These are phyloP conservation scores for Drosophila chauvacae DNA, from an alignment of 1,140 invertebrate species.

Conservation along the genomic window DNA sequence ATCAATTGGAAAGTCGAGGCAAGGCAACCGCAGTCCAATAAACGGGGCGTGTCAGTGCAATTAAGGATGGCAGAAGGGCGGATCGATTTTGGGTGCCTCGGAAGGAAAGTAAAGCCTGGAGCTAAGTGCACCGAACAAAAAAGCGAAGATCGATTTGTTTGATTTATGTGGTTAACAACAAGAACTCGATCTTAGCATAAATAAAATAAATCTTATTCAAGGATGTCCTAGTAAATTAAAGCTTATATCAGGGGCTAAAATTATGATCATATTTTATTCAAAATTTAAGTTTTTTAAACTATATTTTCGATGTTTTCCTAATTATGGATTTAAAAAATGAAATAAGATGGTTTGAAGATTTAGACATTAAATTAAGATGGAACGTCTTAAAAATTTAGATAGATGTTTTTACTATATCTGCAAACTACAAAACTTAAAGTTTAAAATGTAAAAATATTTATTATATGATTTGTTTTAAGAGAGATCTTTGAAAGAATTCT, in stretches of 20 bases:
- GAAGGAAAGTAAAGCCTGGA: slow-evolving; percentile 26
- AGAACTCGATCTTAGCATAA: not conserved
- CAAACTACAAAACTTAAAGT: not conserved
- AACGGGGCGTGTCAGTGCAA: slow-evolving; percentile 63
- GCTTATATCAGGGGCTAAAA: no score
- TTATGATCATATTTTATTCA: not conserved
- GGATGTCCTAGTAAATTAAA: not conserved
- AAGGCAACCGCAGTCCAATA: slow-evolving; percentile 63
- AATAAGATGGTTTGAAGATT: not conserved
- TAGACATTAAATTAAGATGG: not conserved
- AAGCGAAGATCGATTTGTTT: not conserved
- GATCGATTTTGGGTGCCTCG: slow-evolving; percentile 27
- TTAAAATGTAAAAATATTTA: not conserved
- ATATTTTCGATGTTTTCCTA: not conserved
- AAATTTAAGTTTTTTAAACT: not conserved
- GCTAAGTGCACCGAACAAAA: slow-evolving; percentile 12
- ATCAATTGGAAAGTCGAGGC: slow-evolving; percentile 70
- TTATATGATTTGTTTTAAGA: not conserved
- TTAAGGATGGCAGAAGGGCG: slow-evolving; percentile 51
- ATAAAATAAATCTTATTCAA: not conserved
- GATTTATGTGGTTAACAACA: not conserved
- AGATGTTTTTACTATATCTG: not conserved
- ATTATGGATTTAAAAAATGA: not conserved
- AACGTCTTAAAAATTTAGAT: no score
- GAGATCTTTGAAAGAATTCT: not conserved